These are phyloP conservation scores for Buteo buteo DNA, from an alignment of 2,113 vertebrate species.

Conservation along the genomic window DNA sequence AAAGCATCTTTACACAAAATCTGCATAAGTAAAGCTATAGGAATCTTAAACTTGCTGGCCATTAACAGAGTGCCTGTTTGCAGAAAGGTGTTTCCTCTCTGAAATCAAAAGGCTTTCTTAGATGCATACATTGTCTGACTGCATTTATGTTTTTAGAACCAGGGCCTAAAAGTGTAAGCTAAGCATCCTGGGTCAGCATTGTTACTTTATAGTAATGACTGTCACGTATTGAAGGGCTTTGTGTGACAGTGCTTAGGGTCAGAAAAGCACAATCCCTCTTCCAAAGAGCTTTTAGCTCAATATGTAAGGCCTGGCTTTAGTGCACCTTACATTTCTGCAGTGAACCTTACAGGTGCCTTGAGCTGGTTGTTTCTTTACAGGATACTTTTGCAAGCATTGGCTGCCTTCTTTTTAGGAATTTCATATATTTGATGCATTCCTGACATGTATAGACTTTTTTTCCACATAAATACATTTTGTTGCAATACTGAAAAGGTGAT, in stretches of 20 bases:
- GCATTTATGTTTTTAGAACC: neutral
- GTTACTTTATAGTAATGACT: neutral
- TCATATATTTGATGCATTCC: neutral
- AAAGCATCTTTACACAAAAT: neutral
- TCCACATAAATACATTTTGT: neutral
- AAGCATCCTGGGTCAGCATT: fast-evolving
- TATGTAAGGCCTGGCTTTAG: neutral
- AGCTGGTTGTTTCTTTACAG: neutral
- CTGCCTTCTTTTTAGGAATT: neutral
- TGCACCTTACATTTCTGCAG: neutral
- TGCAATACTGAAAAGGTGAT: neutral
- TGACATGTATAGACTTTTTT: neutral
- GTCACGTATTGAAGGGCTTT: neutral
- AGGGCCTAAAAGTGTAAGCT: neutral
- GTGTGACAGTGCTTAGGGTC: neutral
- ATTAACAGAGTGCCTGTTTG: neutral
- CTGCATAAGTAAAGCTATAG: neutral
- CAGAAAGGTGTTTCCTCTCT: neutral
- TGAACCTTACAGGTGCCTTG: neutral
- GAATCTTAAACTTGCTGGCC: neutral
- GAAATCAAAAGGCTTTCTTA: neutral
- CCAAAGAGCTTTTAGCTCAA: neutral
- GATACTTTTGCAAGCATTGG: neutral
- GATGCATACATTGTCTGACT: neutral
- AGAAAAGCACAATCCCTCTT: neutral